A percentile compares a stretch with the other conserved stretches of the same genome.
phyloP scores from a whole-genome alignment of 1,140 invertebrate species.

The Euura saliciscinereae region DNA sequence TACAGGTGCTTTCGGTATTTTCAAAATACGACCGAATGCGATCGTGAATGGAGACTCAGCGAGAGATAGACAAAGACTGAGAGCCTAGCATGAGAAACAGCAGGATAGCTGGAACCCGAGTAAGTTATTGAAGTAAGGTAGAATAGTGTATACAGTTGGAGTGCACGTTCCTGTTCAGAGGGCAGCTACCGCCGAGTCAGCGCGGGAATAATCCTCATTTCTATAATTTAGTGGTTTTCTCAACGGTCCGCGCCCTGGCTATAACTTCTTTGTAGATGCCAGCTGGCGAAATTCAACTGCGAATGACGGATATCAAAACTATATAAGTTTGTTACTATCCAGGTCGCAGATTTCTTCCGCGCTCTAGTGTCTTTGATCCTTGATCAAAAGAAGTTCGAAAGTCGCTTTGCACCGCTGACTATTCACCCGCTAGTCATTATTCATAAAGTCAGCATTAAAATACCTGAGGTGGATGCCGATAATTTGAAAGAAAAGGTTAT shows the following conservation, averaged over 20 bases:
- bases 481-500: too few species aligned
- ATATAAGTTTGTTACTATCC: too few species aligned
- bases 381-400: too few species aligned
- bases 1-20: too few species aligned
- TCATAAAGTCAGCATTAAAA: too few species aligned
- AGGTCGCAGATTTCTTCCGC: too few species aligned
- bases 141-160: constrained; percentile 1
- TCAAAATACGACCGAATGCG: too few species aligned
- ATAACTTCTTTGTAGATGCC: not conserved
- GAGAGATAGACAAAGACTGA: not conserved
- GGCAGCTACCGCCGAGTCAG: not conserved
- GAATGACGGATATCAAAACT: too few species aligned
- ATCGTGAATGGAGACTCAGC: not conserved
- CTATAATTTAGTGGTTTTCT: constrained; percentile 7
- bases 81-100: not conserved
- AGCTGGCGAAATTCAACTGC: not conserved
- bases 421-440: too few species aligned
- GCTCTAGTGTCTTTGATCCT: too few species aligned
- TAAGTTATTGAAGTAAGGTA: constrained; percentile 1
- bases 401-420: too few species aligned
- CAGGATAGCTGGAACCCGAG: not conserved
- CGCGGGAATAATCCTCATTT: constrained; percentile 3
- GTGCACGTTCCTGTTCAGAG: constrained; percentile 3
- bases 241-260: not conserved
- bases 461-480: too few species aligned